Percentiles rank a stretch among this genome's conserved stretches.
Conservation (phyloP, 2,888 invertebrate genomes). For the Schizotus pectinicornis region DNA sequence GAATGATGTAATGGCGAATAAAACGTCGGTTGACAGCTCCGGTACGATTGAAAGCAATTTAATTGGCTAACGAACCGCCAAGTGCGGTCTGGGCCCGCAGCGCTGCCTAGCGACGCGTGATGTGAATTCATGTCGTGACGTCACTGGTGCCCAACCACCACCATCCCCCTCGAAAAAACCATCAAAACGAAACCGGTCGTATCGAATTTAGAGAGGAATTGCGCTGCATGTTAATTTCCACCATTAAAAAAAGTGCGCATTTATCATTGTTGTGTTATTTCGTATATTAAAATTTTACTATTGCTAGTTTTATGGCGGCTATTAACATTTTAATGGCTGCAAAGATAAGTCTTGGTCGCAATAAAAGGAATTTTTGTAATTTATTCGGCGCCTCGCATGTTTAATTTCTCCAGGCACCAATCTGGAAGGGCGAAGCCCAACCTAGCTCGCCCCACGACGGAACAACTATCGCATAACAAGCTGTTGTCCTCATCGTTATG, state of each 20-base stretch:
- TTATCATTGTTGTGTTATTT: slow-evolving; percentile 1
- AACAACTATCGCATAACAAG: no score
- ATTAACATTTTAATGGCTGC: slow-evolving; percentile 6
- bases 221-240: slow-evolving; percentile 9
- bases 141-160: slow-evolving; percentile 11
- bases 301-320: neutral
- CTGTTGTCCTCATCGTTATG: no score
- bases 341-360: no score
- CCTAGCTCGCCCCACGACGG: no score
- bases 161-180: neutral
- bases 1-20: slow-evolving; percentile 41
- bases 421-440: no score
- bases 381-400: no score
- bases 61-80: slow-evolving; percentile 54
- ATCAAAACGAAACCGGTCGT: neutral
- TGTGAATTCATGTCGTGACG: slow-evolving; percentile 37
- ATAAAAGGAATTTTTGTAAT: no score
- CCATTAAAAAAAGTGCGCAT: slow-evolving; percentile 8
- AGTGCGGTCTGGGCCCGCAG: slow-evolving; percentile 44
- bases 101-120: slow-evolving; percentile 42
- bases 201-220: neutral
- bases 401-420: no score
- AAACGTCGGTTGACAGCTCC: slow-evolving; percentile 46
- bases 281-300: neutral
- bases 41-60: slow-evolving; percentile 51